phyloP scores from a whole-genome alignment of 2,888 invertebrate genomes.

The Meteorus colon region DNA sequence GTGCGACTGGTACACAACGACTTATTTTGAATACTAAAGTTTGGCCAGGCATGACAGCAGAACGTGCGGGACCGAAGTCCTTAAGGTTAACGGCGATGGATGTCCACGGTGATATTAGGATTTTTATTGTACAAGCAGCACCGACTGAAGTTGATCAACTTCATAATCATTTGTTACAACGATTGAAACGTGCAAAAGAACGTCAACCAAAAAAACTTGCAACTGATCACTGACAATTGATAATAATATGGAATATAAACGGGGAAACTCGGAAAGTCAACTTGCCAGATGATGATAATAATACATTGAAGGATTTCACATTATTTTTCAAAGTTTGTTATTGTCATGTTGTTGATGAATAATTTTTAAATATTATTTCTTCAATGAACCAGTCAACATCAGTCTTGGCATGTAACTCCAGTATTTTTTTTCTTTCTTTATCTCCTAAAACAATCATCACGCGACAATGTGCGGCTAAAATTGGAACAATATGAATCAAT shows the following conservation, averaged over 20 bases:
- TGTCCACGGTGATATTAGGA: constrained; percentile 86
- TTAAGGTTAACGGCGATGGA: constrained; percentile 91
- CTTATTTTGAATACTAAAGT: constrained; percentile 94
- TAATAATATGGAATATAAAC: constrained; percentile 26
- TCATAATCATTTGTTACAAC: constrained; percentile 78
- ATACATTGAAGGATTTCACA: constrained; percentile 4
- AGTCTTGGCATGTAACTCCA: constrained; percentile 23
- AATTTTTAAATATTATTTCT: neutral
- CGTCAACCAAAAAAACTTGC: constrained; percentile 69
- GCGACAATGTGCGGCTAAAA: neutral
- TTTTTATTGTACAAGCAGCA: constrained; percentile 86
- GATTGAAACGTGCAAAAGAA: constrained; percentile 74
- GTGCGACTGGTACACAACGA: constrained; percentile 91
- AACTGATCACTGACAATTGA: constrained; percentile 67
- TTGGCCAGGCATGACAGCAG: constrained; percentile 94
- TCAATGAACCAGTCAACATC: neutral
- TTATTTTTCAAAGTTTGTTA: constrained; percentile 6
- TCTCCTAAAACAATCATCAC: neutral
- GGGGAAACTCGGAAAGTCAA: neutral
- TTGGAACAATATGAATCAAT: neutral
- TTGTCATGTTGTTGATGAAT: neutral
- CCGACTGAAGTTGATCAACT: constrained; percentile 82
- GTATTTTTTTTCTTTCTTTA: constrained; percentile 20
- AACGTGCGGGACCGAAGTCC: constrained; percentile 90
- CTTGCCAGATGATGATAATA: constrained; percentile 7